phyloP scores from a whole-genome alignment of 2,113 vertebrate species.

The Garra rufa region DNA sequence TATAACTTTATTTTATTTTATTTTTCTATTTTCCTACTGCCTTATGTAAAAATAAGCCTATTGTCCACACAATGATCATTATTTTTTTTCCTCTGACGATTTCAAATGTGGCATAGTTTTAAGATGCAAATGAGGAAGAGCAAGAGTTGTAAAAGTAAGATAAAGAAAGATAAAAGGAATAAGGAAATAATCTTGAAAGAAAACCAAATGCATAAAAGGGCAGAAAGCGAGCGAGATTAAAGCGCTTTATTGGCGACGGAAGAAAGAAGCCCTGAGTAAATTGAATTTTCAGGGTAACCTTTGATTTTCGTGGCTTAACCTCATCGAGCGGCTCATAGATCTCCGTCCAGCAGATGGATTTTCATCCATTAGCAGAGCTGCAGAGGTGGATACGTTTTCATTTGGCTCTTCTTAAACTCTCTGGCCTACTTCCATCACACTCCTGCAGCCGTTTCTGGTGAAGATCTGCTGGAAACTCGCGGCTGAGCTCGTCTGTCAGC shows the following conservation, averaged over 20 bases:
- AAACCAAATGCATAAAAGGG: neutral
- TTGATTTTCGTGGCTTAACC: conserved; percentile 53
- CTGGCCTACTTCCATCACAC: neutral
- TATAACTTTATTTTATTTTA: too few species aligned
- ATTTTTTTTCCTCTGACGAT: too few species aligned
- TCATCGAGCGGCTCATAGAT: conserved; percentile 46
- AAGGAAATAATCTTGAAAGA: neutral
- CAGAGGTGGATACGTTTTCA: conserved; percentile 43
- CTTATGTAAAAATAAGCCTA: too few species aligned
- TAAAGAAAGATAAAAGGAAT: neutral
- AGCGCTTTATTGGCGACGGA: conserved; percentile 18
- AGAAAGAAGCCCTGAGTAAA: conserved; percentile 21
- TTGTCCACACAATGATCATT: too few species aligned
- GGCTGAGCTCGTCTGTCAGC: too few species aligned
- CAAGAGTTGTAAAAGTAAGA: neutral
- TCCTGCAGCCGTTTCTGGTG: too few species aligned
- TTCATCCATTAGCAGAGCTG: neutral
- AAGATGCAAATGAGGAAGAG: neutral
- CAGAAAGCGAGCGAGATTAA: neutral
- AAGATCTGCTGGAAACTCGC: neutral
- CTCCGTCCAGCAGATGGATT: neutral
- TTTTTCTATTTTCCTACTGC: too few species aligned
- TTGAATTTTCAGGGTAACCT: conserved; percentile 52
- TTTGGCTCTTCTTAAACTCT: conserved; percentile 18
- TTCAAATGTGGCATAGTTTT: neutral